Evolutionary conservation across 1,140 invertebrate species (phyloP).

Genomic region (Apis laboriosa): DNA sequence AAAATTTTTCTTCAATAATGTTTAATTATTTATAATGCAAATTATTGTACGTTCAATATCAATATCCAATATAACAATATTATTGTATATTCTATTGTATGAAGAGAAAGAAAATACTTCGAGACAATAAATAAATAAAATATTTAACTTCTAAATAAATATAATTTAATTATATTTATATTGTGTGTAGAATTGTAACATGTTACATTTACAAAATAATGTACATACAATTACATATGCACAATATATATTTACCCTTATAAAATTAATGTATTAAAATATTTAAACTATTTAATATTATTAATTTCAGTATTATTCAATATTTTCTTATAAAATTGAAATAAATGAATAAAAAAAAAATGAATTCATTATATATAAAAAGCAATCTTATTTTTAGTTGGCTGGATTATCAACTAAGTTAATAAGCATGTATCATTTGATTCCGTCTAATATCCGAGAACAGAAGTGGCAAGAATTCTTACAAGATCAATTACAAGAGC

Average conservation of each 20-base stretch:
- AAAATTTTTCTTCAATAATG: constrained; percentile 2
- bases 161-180: neutral
- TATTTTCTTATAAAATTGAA: no score
- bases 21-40: constrained; percentile 1
- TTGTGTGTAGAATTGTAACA: no score
- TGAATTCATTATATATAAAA: neutral
- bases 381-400: neutral
- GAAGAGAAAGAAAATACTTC: constrained; percentile 39
- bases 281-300: no score
- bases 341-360: neutral
- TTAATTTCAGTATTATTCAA: neutral
- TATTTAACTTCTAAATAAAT: neutral
- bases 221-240: neutral
- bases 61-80: neutral
- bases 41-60: constrained; percentile 19
- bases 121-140: constrained; percentile 53
- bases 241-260: no score
- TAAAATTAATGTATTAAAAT: no score
- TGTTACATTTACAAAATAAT: neutral
- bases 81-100: constrained; percentile 19
- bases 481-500: constrained; percentile 31
- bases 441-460: constrained; percentile 39
- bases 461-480: constrained; percentile 55
- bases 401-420: neutral
- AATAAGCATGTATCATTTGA: neutral